Evolutionary conservation across 2,113 vertebrate species (phyloP).

Genomic region (Bubo bubo): DNA sequence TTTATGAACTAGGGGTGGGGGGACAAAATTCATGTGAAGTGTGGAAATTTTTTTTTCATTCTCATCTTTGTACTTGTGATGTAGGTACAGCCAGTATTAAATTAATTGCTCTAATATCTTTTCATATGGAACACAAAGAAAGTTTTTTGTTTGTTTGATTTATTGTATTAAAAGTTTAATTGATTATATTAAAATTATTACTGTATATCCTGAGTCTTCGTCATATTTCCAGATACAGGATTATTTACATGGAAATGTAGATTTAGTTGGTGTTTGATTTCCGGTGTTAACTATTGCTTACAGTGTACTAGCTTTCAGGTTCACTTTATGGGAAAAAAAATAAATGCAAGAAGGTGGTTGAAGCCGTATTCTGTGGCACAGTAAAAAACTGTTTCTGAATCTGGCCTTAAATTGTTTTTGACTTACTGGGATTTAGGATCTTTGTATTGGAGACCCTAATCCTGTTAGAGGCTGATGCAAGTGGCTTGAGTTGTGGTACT

Average conservation of each 20-base stretch:
- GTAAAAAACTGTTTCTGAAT: background rate
- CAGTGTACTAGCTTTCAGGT: background rate
- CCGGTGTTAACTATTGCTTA: background rate
- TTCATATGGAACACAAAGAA: background rate
- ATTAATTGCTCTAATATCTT: background rate
- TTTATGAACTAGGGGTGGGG: background rate
- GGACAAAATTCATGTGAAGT: background rate
- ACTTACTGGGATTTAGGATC: background rate
- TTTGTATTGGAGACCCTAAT: background rate
- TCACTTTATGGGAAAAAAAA: background rate
- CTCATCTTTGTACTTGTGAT: background rate
- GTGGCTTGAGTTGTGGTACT: background rate
- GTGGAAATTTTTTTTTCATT: background rate
- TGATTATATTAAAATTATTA: background rate
- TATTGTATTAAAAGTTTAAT: background rate
- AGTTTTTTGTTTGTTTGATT: fast-evolving
- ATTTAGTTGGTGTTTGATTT: background rate
- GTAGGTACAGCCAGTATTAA: background rate
- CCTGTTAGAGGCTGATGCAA: background rate
- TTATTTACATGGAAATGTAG: background rate
- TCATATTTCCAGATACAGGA: background rate
- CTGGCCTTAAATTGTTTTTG: background rate
- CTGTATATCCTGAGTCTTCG: background rate
- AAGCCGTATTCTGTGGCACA: background rate
- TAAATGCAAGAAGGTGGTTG: background rate